Base-by-base conservation (phyloP, 2,113 vertebrate species). In the Leptosomus discolor region DNA sequence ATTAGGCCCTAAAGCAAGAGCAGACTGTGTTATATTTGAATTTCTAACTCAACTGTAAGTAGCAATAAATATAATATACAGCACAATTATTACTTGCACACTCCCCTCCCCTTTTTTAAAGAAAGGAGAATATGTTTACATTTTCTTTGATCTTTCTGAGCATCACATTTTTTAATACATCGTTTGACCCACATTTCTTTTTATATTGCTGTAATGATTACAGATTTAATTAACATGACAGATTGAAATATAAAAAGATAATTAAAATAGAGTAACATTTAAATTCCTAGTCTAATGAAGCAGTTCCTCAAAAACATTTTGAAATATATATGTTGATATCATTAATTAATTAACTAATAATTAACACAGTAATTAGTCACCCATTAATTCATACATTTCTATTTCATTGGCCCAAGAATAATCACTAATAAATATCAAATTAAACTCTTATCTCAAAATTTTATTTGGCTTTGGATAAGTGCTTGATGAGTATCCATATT, bases 171-270 rank as follows among this genome's bases (percentile, higher is more conserved):
- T 93, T 90, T 83, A 81, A 46, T 70, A 30, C 37, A 63, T 76
- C 34, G 29, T 92, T 92, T 90, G 46, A 90, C 46, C 53, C 19
- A 46, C 26, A 39, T 71, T 96, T 89, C 32, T 90, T 90, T 95
- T 83, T 76, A 54, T 91, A 39, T 39, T 86, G 61, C 46, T 70
- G 2, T 64, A 85, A 75, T 77, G 34, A 88, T 75, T 85, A 48
- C 32, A 34, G 22, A 85, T 92, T 90, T 90, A 83, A 88, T 90
- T 95, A 88, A 83, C 10, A 27, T 48, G n/a, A 94, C 78, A 95
- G 85, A 80, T 76, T 94, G 70, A 96, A 97, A 88, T 92, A 92
- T 65, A 76, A 90, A 96, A 93, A 95, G 19, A 41, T 76, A 76
- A 94, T 79, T 94, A 85, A 96, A 93, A 81, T 46, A 67, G n/a